phyloP scores from a whole-genome alignment of 1,140 invertebrate genomes.

The Tribolium castaneum region DNA sequence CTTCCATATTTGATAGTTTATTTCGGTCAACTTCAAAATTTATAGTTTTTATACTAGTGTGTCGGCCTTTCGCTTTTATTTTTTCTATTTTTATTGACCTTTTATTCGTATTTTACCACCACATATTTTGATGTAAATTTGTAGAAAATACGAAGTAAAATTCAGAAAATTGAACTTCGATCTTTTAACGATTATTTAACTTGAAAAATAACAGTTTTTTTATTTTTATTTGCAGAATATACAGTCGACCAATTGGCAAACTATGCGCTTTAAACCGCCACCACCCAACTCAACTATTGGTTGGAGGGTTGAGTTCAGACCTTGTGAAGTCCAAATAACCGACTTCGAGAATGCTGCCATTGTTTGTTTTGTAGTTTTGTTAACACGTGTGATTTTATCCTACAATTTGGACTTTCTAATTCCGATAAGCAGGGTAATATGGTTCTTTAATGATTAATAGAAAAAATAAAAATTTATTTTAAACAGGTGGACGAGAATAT shows the following conservation, averaged over 20 bases:
- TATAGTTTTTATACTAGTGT: no score
- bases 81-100: no score
- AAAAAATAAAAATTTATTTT: neutral
- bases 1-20: no score
- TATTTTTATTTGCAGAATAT: slow-evolving; percentile 82
- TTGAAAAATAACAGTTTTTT: neutral
- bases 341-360: slow-evolving; percentile 99
- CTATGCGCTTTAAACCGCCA: slow-evolving; percentile 99
- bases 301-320: slow-evolving; percentile 99
- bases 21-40: no score
- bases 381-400: slow-evolving; percentile 96
- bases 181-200: no score
- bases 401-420: slow-evolving; percentile 97
- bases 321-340: slow-evolving; percentile 98
- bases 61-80: no score
- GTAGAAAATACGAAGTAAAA: no score
- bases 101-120: no score
- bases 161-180: no score
- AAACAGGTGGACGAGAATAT: slow-evolving; percentile 97
- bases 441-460: no score
- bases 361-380: slow-evolving; percentile 97
- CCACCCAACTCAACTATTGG: slow-evolving; percentile 95
- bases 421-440: slow-evolving; percentile 92
- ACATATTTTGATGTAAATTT: no score
- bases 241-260: slow-evolving; percentile 99